phyloP scores from a whole-genome alignment of 92 coral and sea anemone species.

The Paramuricea clavata region DNA sequence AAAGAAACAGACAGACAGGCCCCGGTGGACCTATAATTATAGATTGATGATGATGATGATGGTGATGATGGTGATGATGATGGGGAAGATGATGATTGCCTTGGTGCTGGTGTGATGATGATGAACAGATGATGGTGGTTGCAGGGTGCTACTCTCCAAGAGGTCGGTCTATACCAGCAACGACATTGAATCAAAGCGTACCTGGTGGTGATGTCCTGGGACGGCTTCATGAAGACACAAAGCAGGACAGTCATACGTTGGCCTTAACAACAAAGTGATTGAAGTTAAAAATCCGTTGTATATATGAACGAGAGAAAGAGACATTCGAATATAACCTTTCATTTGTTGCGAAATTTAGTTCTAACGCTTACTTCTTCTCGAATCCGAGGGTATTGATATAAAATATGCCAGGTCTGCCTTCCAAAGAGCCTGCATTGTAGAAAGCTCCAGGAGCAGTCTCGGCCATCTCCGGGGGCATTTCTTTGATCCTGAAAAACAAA shows the following conservation, averaged over 20 bases:
- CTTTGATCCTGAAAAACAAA: conserved; percentile 73
- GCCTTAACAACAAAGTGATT: conserved; percentile 74
- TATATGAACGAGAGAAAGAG: too few species aligned
- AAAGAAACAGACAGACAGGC: too few species aligned
- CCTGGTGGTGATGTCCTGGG: conserved; percentile 98
- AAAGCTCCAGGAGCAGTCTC: conserved; percentile 86
- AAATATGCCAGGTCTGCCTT: conserved; percentile 93
- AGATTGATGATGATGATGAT: background rate
- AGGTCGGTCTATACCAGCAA: too few species aligned
- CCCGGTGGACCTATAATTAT: too few species aligned
- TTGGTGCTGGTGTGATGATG: background rate
- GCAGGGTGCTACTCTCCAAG: background rate
- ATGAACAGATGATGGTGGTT: background rate
- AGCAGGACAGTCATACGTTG: conserved; percentile 79
- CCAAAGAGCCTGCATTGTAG: conserved; percentile 84
- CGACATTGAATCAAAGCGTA: too few species aligned
- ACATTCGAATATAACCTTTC: too few species aligned
- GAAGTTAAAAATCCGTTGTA: too few species aligned
- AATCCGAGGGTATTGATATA: conserved; percentile 85
- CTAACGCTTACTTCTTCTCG: conserved; percentile 71
- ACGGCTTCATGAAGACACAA: conserved; percentile 92
- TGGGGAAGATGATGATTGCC: background rate
- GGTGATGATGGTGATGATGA: background rate
- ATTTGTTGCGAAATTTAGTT: too few species aligned
- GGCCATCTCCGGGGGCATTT: conserved; percentile 83